Percentiles rank a stretch among this genome's conserved stretches.
These are phyloP conservation scores for Xiphophorus maculatus DNA, from an alignment of 2,113 vertebrate genomes.

Conservation along the genomic window DNA sequence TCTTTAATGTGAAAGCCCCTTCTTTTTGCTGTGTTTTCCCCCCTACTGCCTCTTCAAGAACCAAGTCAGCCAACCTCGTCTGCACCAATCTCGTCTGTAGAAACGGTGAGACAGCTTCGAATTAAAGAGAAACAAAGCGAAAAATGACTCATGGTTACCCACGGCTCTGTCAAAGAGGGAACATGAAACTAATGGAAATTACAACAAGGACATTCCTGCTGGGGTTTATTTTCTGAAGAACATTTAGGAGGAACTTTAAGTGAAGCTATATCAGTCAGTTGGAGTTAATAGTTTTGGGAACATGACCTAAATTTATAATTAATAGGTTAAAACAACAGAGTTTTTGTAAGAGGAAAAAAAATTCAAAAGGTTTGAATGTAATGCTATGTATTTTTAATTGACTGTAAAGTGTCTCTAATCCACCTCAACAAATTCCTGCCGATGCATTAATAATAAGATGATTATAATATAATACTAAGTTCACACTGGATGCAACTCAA, in stretches of 20 bases:
- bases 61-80: constrained; percentile 32
- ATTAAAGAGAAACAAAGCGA: constrained; percentile 36
- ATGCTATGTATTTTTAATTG: neutral
- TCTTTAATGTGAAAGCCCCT: constrained; percentile 30
- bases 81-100: constrained; percentile 18
- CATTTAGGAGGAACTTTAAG: neutral
- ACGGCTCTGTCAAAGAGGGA: constrained; percentile 1
- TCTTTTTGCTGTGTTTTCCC: neutral
- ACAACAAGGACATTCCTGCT: neutral
- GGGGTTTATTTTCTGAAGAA: neutral
- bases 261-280: neutral
- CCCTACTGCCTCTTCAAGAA: constrained; percentile 9
- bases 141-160: constrained; percentile 7
- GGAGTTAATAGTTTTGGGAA: neutral
- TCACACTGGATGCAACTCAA: no score
- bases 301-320: neutral
- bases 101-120: constrained; percentile 5
- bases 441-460: neutral
- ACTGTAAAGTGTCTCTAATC: neutral
- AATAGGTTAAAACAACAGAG: neutral
- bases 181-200: neutral
- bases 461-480: neutral
- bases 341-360: no score
- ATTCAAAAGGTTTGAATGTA: neutral
- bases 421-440: neutral